phyloP scores from a whole-genome alignment of 1,140 invertebrate genomes.

The Lepidurus couesii region DNA sequence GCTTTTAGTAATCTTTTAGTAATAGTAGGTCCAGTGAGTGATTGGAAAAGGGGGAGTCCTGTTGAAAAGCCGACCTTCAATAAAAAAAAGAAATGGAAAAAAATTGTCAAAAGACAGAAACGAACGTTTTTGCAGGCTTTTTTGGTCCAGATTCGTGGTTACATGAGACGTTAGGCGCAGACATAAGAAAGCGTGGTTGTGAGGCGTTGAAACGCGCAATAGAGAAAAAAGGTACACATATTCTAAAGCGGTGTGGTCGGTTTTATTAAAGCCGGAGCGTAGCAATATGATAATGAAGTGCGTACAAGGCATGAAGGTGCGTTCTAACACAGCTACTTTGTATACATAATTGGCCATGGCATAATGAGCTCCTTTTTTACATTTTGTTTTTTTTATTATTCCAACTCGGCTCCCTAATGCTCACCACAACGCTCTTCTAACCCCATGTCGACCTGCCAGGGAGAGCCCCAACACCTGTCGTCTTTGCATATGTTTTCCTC shows the following conservation, averaged over 20 bases:
- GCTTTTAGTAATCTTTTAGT: neutral
- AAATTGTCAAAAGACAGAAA: neutral
- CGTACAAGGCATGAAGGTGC: slow-evolving; percentile 20
- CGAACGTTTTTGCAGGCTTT: neutral
- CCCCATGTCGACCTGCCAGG: neutral
- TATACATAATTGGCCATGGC: slow-evolving; percentile 14
- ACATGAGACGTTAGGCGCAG: too few relatives aligned
- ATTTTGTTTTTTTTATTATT: too few relatives aligned
- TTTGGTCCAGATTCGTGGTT: too few relatives aligned
- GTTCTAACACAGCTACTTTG: slow-evolving; percentile 6
- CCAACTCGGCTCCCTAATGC: neutral
- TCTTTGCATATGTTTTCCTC: neutral
- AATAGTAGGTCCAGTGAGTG: neutral
- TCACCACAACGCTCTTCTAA: neutral
- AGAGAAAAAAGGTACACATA: too few relatives aligned
- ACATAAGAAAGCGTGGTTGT: too few relatives aligned
- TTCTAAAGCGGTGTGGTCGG: neutral
- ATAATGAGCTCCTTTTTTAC: slow-evolving; percentile 1
- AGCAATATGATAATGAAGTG: slow-evolving; percentile 22
- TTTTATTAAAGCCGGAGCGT: slow-evolving; percentile 9
- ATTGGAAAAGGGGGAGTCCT: neutral
- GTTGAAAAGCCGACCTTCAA: neutral
- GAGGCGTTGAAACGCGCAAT: too few relatives aligned
- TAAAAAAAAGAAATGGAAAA: neutral
- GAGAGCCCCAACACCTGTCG: neutral